phyloP scores from a whole-genome alignment of 2,888 invertebrate species.

The Shargacucullia verbasci region DNA sequence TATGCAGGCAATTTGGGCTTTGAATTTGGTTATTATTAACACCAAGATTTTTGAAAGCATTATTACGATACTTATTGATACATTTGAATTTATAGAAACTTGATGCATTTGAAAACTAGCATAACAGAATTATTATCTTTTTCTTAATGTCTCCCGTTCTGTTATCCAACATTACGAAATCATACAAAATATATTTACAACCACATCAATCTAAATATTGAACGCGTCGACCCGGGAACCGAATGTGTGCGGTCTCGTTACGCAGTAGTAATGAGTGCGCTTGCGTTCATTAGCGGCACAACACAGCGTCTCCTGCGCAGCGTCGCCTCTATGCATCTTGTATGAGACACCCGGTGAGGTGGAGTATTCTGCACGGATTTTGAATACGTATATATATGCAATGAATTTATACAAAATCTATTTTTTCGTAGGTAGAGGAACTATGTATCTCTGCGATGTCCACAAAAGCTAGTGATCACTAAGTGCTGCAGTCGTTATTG shows the following conservation, averaged over 20 bases:
- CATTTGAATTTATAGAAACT: too few relatives aligned
- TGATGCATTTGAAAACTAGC: too few relatives aligned
- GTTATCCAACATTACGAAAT: not conserved
- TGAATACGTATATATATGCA: not conserved
- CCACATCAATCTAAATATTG: slow-evolving; percentile 55
- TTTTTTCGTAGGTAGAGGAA: too few relatives aligned
- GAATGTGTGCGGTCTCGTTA: slow-evolving; percentile 71
- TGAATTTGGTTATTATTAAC: too few relatives aligned
- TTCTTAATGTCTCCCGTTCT: not conserved
- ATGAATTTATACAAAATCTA: too few relatives aligned
- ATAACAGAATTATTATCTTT: too few relatives aligned
- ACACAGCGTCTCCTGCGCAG: slow-evolving; percentile 65
- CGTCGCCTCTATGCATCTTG: slow-evolving; percentile 82
- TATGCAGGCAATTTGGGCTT: too few relatives aligned
- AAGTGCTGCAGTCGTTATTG: too few relatives aligned
- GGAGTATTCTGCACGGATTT: slow-evolving; percentile 62
- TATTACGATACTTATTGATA: too few relatives aligned
- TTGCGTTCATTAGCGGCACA: slow-evolving; percentile 81
- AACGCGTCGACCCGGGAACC: slow-evolving; percentile 39
- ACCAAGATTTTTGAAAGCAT: too few relatives aligned
- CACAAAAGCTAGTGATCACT: too few relatives aligned
- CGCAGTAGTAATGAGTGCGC: slow-evolving; percentile 75
- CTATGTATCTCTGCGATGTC: too few relatives aligned
- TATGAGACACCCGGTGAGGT: slow-evolving; percentile 78
- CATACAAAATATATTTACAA: slow-evolving; percentile 14